A percentile compares a stretch with the other conserved stretches of the same genome.
These are phyloP conservation scores for Ichneumoninae sp. DNA, from an alignment of 2,888 invertebrate species.

Conservation along the genomic window DNA sequence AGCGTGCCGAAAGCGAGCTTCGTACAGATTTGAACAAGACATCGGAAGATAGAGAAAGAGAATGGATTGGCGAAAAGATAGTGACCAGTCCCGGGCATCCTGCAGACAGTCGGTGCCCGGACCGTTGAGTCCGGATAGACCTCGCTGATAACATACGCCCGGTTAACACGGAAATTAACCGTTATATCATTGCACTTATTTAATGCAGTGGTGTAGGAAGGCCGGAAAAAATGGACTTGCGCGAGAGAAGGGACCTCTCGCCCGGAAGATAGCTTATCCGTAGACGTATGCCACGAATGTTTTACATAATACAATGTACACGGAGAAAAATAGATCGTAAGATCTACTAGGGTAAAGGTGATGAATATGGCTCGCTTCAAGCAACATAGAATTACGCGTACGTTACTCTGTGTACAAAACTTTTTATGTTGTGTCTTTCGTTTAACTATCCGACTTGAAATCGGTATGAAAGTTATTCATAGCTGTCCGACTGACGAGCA, in stretches of 20 bases:
- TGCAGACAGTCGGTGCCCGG: constrained; percentile 72
- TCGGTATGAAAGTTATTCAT: neutral
- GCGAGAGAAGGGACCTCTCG: constrained; percentile 10
- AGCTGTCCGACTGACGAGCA: neutral
- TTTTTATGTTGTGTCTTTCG: neutral
- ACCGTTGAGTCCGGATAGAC: constrained; percentile 80
- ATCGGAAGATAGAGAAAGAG: constrained; percentile 30
- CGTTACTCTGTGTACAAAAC: neutral
- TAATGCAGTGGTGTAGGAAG: constrained; percentile 70
- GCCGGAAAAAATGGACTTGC: neutral
- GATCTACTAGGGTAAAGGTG: too few relatives aligned
- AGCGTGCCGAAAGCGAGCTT: constrained; percentile 15
- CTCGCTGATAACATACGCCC: constrained; percentile 78
- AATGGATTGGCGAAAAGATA: constrained; percentile 43
- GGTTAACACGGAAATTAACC: constrained; percentile 83
- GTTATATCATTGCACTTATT: constrained; percentile 84
- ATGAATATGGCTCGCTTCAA: neutral
- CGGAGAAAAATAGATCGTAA: neutral
- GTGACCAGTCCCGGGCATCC: constrained; percentile 73
- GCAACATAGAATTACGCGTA: too few relatives aligned
- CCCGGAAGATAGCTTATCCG: constrained; percentile 65
- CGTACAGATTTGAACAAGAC: constrained; percentile 32
- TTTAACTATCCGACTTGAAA: neutral
- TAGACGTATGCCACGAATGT: constrained; percentile 44
- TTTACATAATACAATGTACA: constrained; percentile 46